A percentile compares a stretch with the other conserved stretches of the same genome.
Conservation (phyloP, 2,888 invertebrate species). For the Seira musarum region DNA sequence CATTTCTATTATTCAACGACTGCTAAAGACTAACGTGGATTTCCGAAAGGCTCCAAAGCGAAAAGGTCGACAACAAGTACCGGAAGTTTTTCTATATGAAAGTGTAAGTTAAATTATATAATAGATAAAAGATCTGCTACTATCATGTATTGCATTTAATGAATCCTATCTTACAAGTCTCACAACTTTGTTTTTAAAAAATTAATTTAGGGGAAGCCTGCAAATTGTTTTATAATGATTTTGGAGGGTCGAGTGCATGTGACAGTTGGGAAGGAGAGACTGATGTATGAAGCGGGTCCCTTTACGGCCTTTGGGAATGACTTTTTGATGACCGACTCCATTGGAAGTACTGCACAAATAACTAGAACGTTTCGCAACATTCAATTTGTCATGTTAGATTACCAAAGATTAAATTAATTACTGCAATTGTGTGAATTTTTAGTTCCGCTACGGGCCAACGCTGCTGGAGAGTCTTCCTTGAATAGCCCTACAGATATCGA, state of each 20-base stretch:
- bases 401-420: constrained; percentile 21
- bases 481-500: constrained; percentile 41
- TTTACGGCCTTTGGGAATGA: constrained; percentile 96
- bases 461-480: constrained; percentile 32
- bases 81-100: constrained; percentile 58
- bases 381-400: too few relatives aligned
- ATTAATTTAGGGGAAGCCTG: constrained; percentile 73
- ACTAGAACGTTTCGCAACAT: neutral
- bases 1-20: constrained; percentile 89
- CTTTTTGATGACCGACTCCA: constrained; percentile 64
- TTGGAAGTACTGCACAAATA: constrained; percentile 7
- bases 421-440: too few relatives aligned
- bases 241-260: constrained; percentile 97
- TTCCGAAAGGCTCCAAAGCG: constrained; percentile 79
- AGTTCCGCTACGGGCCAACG: neutral
- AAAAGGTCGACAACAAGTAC: constrained; percentile 46
- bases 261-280: constrained; percentile 91
- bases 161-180: too few relatives aligned
- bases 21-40: constrained; percentile 92
- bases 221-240: constrained; percentile 95
- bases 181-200: too few relatives aligned
- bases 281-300: constrained; percentile 96
- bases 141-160: too few relatives aligned
- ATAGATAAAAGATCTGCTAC: too few relatives aligned
- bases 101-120: constrained; percentile 48